phyloP scores from a whole-genome alignment of 2,113 vertebrate species.

The Plotosus lineatus region DNA sequence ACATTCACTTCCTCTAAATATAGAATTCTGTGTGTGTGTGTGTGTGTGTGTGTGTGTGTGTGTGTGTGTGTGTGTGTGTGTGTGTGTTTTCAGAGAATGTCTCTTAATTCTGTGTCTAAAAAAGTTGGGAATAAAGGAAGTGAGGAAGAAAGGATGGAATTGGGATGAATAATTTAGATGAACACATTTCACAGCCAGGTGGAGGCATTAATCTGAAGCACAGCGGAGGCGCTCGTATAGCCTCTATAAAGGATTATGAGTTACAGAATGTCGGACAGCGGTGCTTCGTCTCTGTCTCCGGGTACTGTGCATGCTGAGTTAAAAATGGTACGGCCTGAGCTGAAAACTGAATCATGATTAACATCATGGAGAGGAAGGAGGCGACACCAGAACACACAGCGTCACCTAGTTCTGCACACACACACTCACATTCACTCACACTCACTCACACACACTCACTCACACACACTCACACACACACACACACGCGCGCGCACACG shows the following conservation, averaged over 20 bases:
- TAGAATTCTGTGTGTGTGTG: neutral
- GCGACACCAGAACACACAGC: conserved; percentile 17
- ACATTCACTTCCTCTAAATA: neutral
- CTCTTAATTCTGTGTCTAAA: conserved; percentile 27
- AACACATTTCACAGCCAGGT: conserved; percentile 46
- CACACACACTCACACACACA: neutral
- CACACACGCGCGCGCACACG: too few species aligned
- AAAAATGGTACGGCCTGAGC: conserved; percentile 20
- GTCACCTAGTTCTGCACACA: neutral
- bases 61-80: neutral
- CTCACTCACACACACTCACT: neutral
- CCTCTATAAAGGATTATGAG: conserved; percentile 50
- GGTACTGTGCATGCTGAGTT: conserved; percentile 2
- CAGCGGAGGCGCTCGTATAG: conserved; percentile 24
- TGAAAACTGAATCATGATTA: conserved; percentile 41
- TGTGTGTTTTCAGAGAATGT: too few species aligned
- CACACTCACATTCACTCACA: neutral
- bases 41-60: neutral
- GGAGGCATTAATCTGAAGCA: conserved; percentile 49
- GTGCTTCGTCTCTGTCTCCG: conserved; percentile 44
- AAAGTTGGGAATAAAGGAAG: conserved; percentile 41
- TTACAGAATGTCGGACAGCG: conserved; percentile 32
- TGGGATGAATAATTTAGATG: conserved; percentile 50
- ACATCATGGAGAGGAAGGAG: conserved; percentile 23
- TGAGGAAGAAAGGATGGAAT: conserved; percentile 34